Evolutionary conservation across 2,797 vertebrate genomes (phyloP).

Genomic region (Furcifer pardalis): DNA sequence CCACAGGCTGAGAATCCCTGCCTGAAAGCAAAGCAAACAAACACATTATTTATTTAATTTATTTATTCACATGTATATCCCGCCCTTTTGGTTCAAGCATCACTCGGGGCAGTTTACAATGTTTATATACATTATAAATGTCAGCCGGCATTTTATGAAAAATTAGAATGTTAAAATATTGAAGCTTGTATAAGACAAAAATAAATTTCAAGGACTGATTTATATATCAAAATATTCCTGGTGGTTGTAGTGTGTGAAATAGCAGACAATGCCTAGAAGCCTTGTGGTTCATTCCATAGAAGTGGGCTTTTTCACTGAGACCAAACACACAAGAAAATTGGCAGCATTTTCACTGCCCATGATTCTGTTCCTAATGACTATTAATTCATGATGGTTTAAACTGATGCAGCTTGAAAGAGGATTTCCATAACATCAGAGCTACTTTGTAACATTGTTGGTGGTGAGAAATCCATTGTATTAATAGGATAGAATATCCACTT

Average conservation of each 20-base stretch:
- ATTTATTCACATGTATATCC: no score
- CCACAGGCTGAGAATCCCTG: no score
- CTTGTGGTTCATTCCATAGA: neutral
- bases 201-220: no score
- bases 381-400: slow-evolving; percentile 34
- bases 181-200: no score
- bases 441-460: slow-evolving; percentile 28
- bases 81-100: no score
- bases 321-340: neutral
- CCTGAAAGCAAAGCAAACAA: no score
- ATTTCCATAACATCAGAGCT: slow-evolving; percentile 37
- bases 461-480: slow-evolving; percentile 16
- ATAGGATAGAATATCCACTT: slow-evolving; percentile 45
- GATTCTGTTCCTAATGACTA: slow-evolving; percentile 20
- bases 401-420: slow-evolving; percentile 30
- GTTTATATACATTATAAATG: no score
- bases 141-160: no score
- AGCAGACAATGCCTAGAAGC: neutral
- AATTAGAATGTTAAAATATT: no score
- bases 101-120: no score
- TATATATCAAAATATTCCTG: neutral
- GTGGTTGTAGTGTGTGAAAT: neutral
- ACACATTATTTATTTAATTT: no score
- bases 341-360: slow-evolving; percentile 25
- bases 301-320: slow-evolving; percentile 7